phyloP scores from a whole-genome alignment of 2,797 vertebrate genomes.

The Siniperca obscura region DNA sequence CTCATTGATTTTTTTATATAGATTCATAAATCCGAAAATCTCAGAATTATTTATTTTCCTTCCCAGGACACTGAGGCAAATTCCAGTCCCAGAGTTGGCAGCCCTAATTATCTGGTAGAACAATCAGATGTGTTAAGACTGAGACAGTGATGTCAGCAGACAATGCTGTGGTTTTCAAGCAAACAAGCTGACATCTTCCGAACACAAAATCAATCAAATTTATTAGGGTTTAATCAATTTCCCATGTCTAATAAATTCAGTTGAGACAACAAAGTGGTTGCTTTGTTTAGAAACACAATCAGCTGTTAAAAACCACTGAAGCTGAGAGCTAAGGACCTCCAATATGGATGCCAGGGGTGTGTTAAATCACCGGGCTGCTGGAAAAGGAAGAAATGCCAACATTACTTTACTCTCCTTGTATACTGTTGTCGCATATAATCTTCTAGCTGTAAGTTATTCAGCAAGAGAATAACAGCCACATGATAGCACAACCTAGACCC shows the following conservation, averaged over 20 bases:
- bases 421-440: constrained; percentile 75
- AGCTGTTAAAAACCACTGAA: constrained; percentile 34
- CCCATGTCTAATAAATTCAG: constrained; percentile 31
- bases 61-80: neutral
- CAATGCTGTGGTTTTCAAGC: constrained; percentile 9
- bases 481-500: constrained; percentile 63
- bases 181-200: constrained; percentile 25
- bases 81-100: constrained; percentile 14
- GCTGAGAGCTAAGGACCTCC: constrained; percentile 23
- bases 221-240: constrained; percentile 40
- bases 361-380: constrained; percentile 62
- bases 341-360: constrained; percentile 48
- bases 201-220: constrained; percentile 50
- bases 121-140: constrained; percentile 32
- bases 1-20: neutral
- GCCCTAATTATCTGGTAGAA: constrained; percentile 29
- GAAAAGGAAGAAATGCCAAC: constrained; percentile 60
- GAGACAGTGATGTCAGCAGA: constrained; percentile 28
- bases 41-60: neutral
- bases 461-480: constrained; percentile 68
- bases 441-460: constrained; percentile 74
- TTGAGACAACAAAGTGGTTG: constrained; percentile 21
- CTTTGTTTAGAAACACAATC: constrained; percentile 47
- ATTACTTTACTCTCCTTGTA: constrained; percentile 61
- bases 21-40: constrained; percentile 7